Base-by-base conservation (phyloP, 2,797 vertebrate genomes). In the Acanthurus tractus region DNA sequence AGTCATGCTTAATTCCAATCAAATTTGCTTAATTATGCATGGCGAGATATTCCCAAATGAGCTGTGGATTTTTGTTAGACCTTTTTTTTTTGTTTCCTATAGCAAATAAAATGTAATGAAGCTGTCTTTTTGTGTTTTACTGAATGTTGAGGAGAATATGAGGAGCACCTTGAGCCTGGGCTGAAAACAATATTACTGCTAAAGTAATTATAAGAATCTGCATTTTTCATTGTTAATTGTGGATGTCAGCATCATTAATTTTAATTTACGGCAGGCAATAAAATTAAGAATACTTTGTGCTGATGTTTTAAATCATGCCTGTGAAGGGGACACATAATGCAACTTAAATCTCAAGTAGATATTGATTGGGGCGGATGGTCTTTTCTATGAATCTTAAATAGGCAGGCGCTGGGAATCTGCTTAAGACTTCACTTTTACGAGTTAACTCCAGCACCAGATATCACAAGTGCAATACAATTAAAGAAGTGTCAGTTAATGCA, bases 161-260 rank as follows among this genome's bases (percentile, higher is more conserved):
- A 96, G 93, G 94, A 97, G 96, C 96, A 99, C 97, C 97, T 99
- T 97, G 97, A 98, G 96, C 96, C 94, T 91, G 93, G 94, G 96
- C 95, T 96, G 96, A 96, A 97, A 98, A 97, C 96, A 98, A 98
- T 97, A 97, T 98, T 97, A 97, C 97, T 96, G 97, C 97, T 98
- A 97, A 99, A 98, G 97, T 98, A 97, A 98, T 99, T 99, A 99
- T 96, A 97, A 96, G 96, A 98, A 99, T 99, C 97, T 99, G 97
- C 98, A 99, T 99, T 99, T 99, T 99, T 99, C 98, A 99, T 99
- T 99, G 98, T 99, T 99, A 99, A 99, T 99, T 98, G 97, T 97
- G 95, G 97, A 96, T 99, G 98, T 99, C 98, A 98, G 97, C 96
- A 91, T 99, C 97, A 99, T 99, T 99, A 99, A 99, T 99, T 99